Evolutionary conservation across 2,888 invertebrate genomes (phyloP).

Genomic region (Cheilosia impressa): DNA sequence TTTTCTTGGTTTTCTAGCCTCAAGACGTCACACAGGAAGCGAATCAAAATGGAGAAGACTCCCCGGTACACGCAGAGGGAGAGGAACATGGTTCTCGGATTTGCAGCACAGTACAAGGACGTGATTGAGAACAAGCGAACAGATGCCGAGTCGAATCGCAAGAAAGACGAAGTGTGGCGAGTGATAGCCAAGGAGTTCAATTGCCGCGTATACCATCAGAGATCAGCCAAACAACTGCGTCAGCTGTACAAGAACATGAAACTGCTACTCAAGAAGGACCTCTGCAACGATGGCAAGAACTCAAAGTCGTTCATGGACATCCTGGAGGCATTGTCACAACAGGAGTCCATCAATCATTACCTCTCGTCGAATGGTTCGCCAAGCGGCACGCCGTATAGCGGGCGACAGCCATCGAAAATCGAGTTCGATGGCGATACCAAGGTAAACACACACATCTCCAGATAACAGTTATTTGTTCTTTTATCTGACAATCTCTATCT

Average conservation of each 20-base stretch:
- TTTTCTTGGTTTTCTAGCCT: constrained; percentile 77
- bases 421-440: constrained; percentile 82
- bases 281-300: constrained; percentile 80
- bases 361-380: constrained; percentile 81
- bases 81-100: constrained; percentile 83
- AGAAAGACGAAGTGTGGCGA: constrained; percentile 83
- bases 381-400: constrained; percentile 75
- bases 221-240: constrained; percentile 83
- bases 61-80: constrained; percentile 83
- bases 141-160: constrained; percentile 82
- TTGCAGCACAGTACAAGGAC: constrained; percentile 83
- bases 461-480: constrained; percentile 4
- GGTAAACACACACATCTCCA: constrained; percentile 76
- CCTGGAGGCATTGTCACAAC: constrained; percentile 82
- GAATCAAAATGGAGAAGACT: constrained; percentile 83
- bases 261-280: constrained; percentile 82
- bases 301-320: constrained; percentile 81
- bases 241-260: constrained; percentile 83
- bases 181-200: constrained; percentile 83
- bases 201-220: constrained; percentile 82
- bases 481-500: constrained; percentile 37
- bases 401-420: constrained; percentile 77
- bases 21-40: constrained; percentile 82
- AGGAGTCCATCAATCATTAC: constrained; percentile 81
- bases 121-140: constrained; percentile 83